Evolutionary conservation across 2,113 vertebrate species (phyloP).

Genomic region (Gobiocypris rarus): DNA sequence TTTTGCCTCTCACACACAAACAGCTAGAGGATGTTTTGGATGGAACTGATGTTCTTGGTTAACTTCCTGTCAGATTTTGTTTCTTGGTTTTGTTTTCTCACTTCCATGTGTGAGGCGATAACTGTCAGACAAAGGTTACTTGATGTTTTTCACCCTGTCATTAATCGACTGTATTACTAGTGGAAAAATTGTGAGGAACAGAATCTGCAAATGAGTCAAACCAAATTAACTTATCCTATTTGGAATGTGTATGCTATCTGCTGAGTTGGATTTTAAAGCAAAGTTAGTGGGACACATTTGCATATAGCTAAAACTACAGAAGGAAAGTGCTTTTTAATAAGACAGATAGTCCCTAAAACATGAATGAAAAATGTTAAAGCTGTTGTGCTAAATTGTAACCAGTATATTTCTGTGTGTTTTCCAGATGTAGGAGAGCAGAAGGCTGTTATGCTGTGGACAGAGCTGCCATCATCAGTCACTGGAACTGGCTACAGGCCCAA

Average conservation of each 20-base stretch:
- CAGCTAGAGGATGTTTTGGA: slow-evolving; percentile 25
- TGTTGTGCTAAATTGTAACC: neutral
- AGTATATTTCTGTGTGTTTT: slow-evolving; percentile 27
- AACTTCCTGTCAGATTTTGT: slow-evolving; percentile 27
- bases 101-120: neutral
- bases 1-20: too few relatives aligned
- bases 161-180: neutral
- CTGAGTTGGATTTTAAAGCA: neutral
- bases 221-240: neutral
- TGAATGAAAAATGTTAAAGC: neutral
- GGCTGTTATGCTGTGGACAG: slow-evolving; percentile 85
- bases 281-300: neutral
- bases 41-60: slow-evolving; percentile 17
- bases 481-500: slow-evolving; percentile 92
- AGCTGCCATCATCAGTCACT: slow-evolving; percentile 88
- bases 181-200: neutral
- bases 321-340: neutral
- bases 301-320: neutral
- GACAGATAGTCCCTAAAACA: neutral
- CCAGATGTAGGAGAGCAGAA: slow-evolving; percentile 84
- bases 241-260: neutral
- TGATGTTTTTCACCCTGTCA: too few relatives aligned
- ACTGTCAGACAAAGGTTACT: neutral
- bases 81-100: slow-evolving; percentile 7
- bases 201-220: neutral